Conservation (phyloP, 2,113 vertebrate species). For the Neofelis nebulosa region DNA sequence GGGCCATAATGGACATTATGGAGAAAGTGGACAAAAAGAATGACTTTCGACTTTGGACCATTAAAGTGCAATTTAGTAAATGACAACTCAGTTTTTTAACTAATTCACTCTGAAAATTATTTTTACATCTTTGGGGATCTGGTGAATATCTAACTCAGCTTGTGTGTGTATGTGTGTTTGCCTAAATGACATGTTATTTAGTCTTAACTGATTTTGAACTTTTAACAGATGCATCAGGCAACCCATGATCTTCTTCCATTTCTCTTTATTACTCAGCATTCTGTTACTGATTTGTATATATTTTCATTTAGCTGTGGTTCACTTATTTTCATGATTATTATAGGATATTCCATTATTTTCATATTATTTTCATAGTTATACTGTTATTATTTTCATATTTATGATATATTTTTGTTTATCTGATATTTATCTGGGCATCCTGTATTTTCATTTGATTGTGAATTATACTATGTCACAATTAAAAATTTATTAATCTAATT, state of each 20-base stretch:
- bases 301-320: neutral
- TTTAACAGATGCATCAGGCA: neutral
- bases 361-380: neutral
- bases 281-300: neutral
- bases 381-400: neutral
- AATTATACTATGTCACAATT: neutral
- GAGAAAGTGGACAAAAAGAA: neutral
- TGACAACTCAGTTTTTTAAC: neutral
- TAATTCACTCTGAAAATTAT: neutral
- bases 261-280: neutral
- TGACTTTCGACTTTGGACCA: neutral
- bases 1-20: neutral
- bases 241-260: neutral
- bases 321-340: neutral
- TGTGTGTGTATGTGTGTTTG: neutral
- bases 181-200: neutral
- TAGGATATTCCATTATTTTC: neutral
- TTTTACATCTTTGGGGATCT: neutral
- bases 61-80: neutral
- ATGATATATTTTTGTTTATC: neutral
- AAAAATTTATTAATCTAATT: neutral
- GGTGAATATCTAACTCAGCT: neutral
- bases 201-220: neutral
- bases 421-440: neutral
- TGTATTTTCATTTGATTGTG: neutral